Evolutionary conservation across 2,888 invertebrate genomes (phyloP).

Genomic region (Cephus pulcher): DNA sequence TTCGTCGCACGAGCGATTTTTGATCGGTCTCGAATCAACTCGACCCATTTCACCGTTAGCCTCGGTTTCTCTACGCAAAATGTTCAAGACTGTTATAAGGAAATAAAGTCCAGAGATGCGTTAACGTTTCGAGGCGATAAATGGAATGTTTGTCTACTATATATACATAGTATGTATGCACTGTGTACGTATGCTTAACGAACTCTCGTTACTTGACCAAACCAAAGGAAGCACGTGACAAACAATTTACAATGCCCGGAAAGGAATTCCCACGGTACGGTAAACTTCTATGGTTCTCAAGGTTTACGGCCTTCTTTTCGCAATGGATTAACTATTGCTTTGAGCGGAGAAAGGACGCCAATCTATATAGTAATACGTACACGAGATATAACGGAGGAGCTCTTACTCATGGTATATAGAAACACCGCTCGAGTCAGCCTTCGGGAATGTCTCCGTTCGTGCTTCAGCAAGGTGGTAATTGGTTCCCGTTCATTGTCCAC

Average conservation of each 20-base stretch:
- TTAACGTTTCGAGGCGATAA: neutral
- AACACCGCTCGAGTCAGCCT: neutral
- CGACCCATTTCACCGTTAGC: neutral
- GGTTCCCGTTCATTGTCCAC: neutral
- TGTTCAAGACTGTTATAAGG: neutral
- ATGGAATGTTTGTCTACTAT: neutral
- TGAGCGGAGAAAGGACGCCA: neutral
- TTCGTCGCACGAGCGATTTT: neutral
- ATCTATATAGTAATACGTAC: neutral
- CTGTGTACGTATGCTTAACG: neutral
- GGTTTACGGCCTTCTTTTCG: neutral
- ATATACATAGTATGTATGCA: neutral
- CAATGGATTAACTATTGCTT: neutral
- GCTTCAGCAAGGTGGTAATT: conserved; percentile 1
- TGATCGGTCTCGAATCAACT: neutral
- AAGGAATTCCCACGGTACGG: neutral
- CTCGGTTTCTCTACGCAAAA: neutral
- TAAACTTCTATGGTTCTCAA: neutral
- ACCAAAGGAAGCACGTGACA: neutral
- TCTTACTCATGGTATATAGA: neutral
- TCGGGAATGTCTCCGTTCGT: neutral
- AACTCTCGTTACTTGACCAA: neutral
- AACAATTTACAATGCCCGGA: neutral
- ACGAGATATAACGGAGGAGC: neutral
- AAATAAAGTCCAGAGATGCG: neutral